A percentile compares a stretch with the other conserved stretches of the same genome.
phyloP scores from a whole-genome alignment of 2,113 vertebrate genomes.

The Myotis davidii region DNA sequence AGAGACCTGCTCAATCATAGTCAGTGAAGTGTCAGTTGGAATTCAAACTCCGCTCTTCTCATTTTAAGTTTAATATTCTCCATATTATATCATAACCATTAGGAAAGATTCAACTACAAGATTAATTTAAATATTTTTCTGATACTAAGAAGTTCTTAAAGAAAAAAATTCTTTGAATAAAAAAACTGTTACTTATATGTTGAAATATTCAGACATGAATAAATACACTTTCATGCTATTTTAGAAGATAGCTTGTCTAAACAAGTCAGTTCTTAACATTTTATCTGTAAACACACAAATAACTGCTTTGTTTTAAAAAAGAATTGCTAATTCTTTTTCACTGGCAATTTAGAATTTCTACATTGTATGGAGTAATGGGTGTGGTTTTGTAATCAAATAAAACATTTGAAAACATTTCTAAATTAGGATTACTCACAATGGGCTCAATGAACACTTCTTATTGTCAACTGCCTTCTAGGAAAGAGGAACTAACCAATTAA shows the following conservation, averaged over 20 bases:
- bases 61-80: conserved; percentile 36
- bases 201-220: conserved; percentile 37
- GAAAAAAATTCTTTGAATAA: conserved; percentile 21
- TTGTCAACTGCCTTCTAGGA: not conserved
- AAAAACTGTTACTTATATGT: not conserved
- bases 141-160: conserved; percentile 40
- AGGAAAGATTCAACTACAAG: not conserved
- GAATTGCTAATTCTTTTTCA: conserved; percentile 37
- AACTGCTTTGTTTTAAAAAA: conserved; percentile 7
- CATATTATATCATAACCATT: conserved; percentile 6
- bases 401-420: conserved; percentile 36
- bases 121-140: not conserved
- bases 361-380: not conserved
- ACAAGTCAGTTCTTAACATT: conserved; percentile 52
- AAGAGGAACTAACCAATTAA: not conserved
- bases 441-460: not conserved
- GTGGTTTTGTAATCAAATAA: not conserved
- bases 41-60: not conserved
- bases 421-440: conserved; percentile 36
- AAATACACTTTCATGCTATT: not conserved
- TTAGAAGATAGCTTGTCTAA: not conserved
- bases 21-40: not conserved
- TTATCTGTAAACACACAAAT: conserved; percentile 51
- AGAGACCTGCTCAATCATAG: not conserved
- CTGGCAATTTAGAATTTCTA: conserved; percentile 35